A percentile compares a stretch with the other conserved stretches of the same genome.
Evolutionary conservation across 2,888 invertebrate genomes (phyloP).

Genomic region (Parapristionchus giblindavisi): DNA sequence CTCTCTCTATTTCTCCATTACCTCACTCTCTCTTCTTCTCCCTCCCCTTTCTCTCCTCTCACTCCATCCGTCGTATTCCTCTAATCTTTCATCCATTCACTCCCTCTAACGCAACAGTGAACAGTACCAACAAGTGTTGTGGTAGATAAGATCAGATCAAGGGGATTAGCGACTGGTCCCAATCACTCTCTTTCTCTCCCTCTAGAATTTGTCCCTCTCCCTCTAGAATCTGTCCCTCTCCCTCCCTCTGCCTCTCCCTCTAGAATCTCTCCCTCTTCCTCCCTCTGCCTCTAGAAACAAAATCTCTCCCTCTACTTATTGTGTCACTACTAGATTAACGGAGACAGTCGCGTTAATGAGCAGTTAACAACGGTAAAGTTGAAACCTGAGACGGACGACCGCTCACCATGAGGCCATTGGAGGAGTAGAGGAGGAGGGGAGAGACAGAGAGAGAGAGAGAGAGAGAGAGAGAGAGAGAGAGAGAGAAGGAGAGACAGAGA

Average conservation of each 20-base stretch:
- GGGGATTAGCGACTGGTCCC: slow-evolving; percentile 1
- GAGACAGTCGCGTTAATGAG: too few species aligned
- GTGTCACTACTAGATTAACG: too few species aligned
- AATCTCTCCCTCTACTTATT: too few species aligned
- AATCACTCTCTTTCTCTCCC: too few species aligned
- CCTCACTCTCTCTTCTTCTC: background rate
- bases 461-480: background rate
- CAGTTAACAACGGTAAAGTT: too few species aligned
- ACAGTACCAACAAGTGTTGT: background rate
- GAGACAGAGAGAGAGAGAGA: background rate
- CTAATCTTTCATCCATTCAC: background rate
- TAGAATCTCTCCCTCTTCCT: too few species aligned
- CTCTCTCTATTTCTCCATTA: background rate
- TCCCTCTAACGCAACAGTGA: too few species aligned
- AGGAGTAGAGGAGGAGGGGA: background rate
- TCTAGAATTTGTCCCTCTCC: too few species aligned
- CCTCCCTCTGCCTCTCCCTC: too few species aligned
- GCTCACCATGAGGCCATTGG: too few species aligned
- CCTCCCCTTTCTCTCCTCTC: background rate
- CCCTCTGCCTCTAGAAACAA: too few species aligned
- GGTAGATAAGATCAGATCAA: background rate
- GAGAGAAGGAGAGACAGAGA: background rate
- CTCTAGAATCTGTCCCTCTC: too few species aligned
- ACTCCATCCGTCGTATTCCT: background rate
- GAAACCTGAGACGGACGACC: slow-evolving; percentile 13